Base-by-base conservation (phyloP, 2,797 vertebrate species). In the Glyptemys insculpta region DNA sequence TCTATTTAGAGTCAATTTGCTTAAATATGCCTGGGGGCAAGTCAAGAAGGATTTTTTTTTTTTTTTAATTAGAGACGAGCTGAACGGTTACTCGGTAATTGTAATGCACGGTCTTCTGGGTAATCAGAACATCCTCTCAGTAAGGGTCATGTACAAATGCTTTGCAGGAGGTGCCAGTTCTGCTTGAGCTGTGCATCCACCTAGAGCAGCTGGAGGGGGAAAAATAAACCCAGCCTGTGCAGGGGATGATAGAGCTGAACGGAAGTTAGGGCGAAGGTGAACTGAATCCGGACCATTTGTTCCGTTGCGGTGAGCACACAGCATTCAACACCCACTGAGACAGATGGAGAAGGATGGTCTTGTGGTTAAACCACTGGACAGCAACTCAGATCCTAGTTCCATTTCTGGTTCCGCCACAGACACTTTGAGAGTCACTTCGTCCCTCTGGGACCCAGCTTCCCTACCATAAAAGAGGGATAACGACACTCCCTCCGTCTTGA, bases 101-200 rank as follows among this genome's bases (percentile, higher is more conserved):
- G 94, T 93, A 72, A 96, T 93, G 95, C 90, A 2, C 88, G 94
- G 96, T 95, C 95, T 95, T 97, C 92, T 5, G 19, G 94, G 80
- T 93, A 88, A 65, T 88, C 93, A 95, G 53, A 90, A 9, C 49
- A 78, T 91, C 87, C 47, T 56, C 81, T 91, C 34, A 83, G 31
- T 2, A 27, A 90, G 79, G 68, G 4, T 18, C 56, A 1, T 0
- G 5, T 3, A 19, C 95, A 94, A 94, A 90, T 62, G 5, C 91
- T 91, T 85, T 89, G 95, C 90, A 92, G 96, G 74, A 92, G 86
- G 79, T 90, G 92, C 93, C 94, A 94, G 47, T 10, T 3, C 3
- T 2, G 93, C 86, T 89, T 59, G 56, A 78, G 74, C 2, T 94
- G 90, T 34, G 23, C 81, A 6, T 2, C 85, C 87, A 76, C 92